Base-by-base conservation (phyloP, 2,888 invertebrate species). In the Dryomyza anilis region DNA sequence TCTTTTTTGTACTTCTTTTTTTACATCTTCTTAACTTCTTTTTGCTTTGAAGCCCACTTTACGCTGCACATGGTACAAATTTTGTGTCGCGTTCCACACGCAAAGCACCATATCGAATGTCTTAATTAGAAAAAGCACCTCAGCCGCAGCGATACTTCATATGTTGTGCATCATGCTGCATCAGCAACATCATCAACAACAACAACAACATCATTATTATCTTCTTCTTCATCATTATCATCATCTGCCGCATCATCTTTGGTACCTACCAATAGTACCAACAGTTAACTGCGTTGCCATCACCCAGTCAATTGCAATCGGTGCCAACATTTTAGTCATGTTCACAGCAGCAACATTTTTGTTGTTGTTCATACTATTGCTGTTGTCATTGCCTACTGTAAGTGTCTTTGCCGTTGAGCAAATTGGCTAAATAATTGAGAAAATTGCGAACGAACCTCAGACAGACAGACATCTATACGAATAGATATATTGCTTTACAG, bases 101-200 rank as follows among this genome's bases (percentile, higher is more conserved):
- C 79, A 76, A 77, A 72, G n/a, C 75, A 57, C 73, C 77, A 69
- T 74, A 79, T 78, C 79, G 78, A 79, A 78, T 80, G 78, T 79
- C 80, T 78, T 79, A 79, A 80, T 80, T 79, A 80, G 79, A 78
- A 76, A 78, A 36, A 55, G 27, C 2, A 71, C 68, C 70, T 70
- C 68, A 29, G 67, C 65, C 63, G 50, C 60, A 62, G 52, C 56
- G 68, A 65, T 64, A 65, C 65, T 64, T 68, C 53, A 61, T 60
- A 65, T 62, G 58, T 53, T 36, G 50, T 43, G 48, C 52, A 29
- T 3, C 50, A 21, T 60, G 66, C 52, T 68, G 64, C 58, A 55
- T 55, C 33, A 27, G 56, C 57, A 56, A 48, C 56, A 48, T 50
- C 50, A 60, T 55, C 64, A 3, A 48, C 65, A 63, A n/a, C n/a